Evolutionary conservation across 2,888 invertebrate genomes (phyloP).

Genomic region (Branchipolynoe longqiensis): DNA sequence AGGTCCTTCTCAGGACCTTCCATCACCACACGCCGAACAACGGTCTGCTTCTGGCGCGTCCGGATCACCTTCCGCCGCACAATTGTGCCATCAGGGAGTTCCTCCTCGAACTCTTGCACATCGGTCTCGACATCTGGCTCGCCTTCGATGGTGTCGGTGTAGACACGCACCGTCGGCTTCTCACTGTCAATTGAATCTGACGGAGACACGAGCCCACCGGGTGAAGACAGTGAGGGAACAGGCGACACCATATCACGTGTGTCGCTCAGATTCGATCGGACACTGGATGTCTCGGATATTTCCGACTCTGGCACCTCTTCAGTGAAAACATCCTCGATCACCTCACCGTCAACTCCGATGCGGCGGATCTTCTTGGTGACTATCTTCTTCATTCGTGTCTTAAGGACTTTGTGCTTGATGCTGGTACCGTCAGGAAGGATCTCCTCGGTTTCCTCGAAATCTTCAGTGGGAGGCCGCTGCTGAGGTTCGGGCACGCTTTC

Average conservation of each 20-base stretch:
- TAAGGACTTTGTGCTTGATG: constrained; percentile 72
- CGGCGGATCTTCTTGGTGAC: constrained; percentile 63
- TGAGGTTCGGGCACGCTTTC: constrained; percentile 40
- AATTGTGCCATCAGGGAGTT: constrained; percentile 67
- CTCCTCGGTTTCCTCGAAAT: constrained; percentile 68
- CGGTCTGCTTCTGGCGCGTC: constrained; percentile 72
- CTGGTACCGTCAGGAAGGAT: constrained; percentile 74
- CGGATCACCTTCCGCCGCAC: constrained; percentile 72
- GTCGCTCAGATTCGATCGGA: constrained; percentile 65
- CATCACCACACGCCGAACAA: constrained; percentile 69
- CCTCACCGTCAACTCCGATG: constrained; percentile 67
- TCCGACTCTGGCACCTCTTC: constrained; percentile 68
- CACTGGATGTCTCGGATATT: constrained; percentile 64
- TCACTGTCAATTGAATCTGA: constrained; percentile 61
- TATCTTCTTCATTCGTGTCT: constrained; percentile 57
- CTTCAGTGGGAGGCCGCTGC: constrained; percentile 5
- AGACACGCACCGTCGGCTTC: constrained; percentile 58
- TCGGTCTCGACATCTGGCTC: constrained; percentile 68
- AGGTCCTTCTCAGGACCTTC: constrained; percentile 69
- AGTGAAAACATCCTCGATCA: constrained; percentile 68
- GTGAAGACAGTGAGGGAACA: constrained; percentile 56
- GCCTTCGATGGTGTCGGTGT: constrained; percentile 67
- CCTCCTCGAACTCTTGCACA: constrained; percentile 68
- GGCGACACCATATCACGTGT: constrained; percentile 62
- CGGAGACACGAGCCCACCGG: constrained; percentile 45